These are phyloP conservation scores for Mesocricetus auratus DNA, from an alignment of 2,113 vertebrate species.

Conservation along the genomic window DNA sequence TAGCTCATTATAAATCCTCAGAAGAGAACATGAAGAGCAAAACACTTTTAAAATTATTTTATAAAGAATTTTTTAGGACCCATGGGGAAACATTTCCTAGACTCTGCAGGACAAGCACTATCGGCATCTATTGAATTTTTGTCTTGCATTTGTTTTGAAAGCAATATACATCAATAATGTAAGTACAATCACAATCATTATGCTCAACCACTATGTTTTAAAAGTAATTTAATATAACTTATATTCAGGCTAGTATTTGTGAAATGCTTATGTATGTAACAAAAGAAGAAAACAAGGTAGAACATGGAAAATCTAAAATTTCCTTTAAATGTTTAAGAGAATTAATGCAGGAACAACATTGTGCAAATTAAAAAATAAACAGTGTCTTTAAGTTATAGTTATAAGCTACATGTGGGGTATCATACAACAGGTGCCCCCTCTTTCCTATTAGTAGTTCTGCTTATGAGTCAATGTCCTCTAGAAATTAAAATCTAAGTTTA, in stretches of 20 bases:
- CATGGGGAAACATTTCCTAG: neutral
- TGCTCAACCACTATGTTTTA: constrained; percentile 34
- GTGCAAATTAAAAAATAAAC: neutral
- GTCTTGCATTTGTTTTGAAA: constrained; percentile 51
- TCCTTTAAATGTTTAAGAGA: neutral
- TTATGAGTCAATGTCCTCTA: neutral
- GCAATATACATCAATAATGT: constrained; percentile 12
- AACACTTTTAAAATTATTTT: constrained; percentile 43
- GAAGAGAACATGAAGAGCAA: constrained; percentile 35
- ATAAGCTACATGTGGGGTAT: neutral
- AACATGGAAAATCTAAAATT: neutral
- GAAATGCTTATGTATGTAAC: constrained; percentile 9
- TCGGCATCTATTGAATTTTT: neutral
- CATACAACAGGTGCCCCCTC: fast-evolving
- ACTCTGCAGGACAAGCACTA: neutral
- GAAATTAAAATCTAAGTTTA: neutral
- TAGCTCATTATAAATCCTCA: constrained; percentile 3
- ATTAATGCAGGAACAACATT: neutral
- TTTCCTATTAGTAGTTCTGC: neutral
- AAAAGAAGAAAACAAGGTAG: constrained; percentile 3
- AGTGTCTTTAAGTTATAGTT: neutral
- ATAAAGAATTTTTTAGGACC: constrained; percentile 20
- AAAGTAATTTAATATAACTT: constrained; percentile 41
- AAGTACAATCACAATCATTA: neutral
- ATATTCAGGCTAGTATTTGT: neutral